Conservation (phyloP, 2,888 invertebrate genomes). For the Protodeltote pygarga region DNA sequence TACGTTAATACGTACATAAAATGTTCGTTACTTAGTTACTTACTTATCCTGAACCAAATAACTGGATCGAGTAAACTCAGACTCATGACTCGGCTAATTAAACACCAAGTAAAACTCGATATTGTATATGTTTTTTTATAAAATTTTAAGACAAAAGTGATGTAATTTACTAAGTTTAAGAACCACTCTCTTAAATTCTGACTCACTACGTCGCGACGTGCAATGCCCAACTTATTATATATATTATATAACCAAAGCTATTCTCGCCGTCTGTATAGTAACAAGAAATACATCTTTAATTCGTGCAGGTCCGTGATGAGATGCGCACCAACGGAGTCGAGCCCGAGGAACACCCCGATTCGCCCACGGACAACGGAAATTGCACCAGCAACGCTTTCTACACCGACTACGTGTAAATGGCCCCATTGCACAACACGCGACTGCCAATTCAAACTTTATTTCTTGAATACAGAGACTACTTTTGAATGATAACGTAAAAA, state of each 20-base stretch:
- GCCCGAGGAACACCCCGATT: constrained; percentile 88
- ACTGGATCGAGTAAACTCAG: too few species aligned
- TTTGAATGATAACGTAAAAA: background rate
- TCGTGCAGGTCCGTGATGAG: constrained; percentile 86
- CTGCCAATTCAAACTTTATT: constrained; percentile 39
- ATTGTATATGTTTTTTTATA: too few species aligned
- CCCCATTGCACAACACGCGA: constrained; percentile 12
- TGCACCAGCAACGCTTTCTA: constrained; percentile 88
- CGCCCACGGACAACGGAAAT: constrained; percentile 86
- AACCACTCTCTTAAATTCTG: too few species aligned
- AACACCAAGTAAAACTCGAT: too few species aligned
- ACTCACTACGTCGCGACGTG: too few species aligned
- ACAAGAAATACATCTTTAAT: constrained; percentile 16
- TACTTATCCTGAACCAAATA: too few species aligned
- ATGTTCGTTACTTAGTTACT: too few species aligned
- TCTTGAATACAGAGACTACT: background rate
- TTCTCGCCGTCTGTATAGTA: background rate
- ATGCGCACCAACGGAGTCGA: constrained; percentile 88
- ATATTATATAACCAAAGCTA: too few species aligned
- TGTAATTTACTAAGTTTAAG: too few species aligned
- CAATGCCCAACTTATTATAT: constrained; percentile 1
- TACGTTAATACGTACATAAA: too few species aligned
- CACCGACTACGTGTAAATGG: constrained; percentile 70
- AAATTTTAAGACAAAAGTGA: too few species aligned
- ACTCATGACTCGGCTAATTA: too few species aligned